Evolutionary conservation across 2,797 vertebrate genomes (phyloP), one percentile per base, ranked within the genome.

Genomic region (Coreius guichenoti): DNA sequence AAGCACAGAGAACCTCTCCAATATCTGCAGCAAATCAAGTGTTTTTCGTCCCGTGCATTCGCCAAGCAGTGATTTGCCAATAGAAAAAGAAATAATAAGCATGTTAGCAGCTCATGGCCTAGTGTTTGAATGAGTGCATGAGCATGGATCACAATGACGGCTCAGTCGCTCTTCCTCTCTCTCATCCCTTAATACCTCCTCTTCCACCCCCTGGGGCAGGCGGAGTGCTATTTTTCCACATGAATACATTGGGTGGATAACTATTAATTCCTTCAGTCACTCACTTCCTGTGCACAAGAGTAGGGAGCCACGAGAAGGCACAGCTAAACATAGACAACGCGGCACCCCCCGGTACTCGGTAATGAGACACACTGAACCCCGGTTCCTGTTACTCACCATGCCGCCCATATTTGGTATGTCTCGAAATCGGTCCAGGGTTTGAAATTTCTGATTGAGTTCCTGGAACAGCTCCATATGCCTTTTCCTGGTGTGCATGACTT

Each of bases 401-500:
- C 95, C 97, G 96, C 97, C 97, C 96, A 99, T 98, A 98, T 99
- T 99, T 98, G 98, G 98, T 97, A 99, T 97, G 95, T 99, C 98
- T 96, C 97, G 97, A 97, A 99, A 99, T 97, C 98, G 98, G 95
- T 99, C 98, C 97, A 99, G 95, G 92, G 98, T 99, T 95, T 99
- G 98, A 97, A 99, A 99, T 97, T 99, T 99, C 96, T 99, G 98
- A 97, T 99, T 99, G 95, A 99, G 96, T 95, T 99, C 98, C 96
- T 99, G 98, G 97, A 99, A 99, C 94, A 99, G 95, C 95, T 99
- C 98, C 98, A 99, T 99, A 92, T 99, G 98, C 93, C 98, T 98
- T 96, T 99, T 99, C 96, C 98, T 97, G 94, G 98, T 99, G 96
- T 99, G 98, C 98, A 99, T 99, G 96, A 99, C 98, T 96, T 99